phyloP scores from a whole-genome alignment of 92 coral and sea anemone genomes.

The Muricea muricata region DNA sequence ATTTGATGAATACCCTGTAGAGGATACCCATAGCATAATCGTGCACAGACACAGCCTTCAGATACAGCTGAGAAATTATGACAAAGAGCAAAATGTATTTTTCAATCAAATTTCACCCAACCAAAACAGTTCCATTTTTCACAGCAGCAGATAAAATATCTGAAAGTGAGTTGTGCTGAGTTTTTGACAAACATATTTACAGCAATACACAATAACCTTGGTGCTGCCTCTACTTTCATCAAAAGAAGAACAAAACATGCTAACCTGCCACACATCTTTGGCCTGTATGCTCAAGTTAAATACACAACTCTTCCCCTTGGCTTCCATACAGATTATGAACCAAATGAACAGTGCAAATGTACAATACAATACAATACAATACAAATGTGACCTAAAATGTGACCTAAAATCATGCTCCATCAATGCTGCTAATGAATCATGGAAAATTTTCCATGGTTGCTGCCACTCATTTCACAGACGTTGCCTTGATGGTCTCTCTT shows the following conservation, averaged over 20 bases:
- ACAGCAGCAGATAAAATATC: slow-evolving; percentile 17
- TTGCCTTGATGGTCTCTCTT: slow-evolving; percentile 43
- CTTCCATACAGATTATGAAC: too few relatives aligned
- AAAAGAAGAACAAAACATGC: slow-evolving; percentile 18
- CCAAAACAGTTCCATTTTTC: slow-evolving; percentile 47
- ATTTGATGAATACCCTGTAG: background rate
- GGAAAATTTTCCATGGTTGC: slow-evolving; percentile 53
- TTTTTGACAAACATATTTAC: slow-evolving; percentile 50
- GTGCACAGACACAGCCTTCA: background rate
- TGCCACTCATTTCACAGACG: slow-evolving; percentile 60
- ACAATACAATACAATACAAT: background rate
- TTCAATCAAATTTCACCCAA: slow-evolving; percentile 53
- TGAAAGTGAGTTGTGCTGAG: slow-evolving; percentile 65
- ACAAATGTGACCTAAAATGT: background rate
- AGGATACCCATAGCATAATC: background rate
- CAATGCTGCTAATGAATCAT: background rate
- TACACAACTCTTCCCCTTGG: background rate
- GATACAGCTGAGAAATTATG: background rate
- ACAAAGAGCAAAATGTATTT: slow-evolving; percentile 48
- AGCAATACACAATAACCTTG: background rate
- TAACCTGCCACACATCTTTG: slow-evolving; percentile 33
- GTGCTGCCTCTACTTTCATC: background rate
- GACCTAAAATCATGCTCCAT: background rate
- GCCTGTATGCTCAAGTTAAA: slow-evolving; percentile 24
- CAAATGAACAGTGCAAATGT: too few relatives aligned